Conservation (phyloP, 2,888 invertebrate genomes). For the Mimas tiliae region DNA sequence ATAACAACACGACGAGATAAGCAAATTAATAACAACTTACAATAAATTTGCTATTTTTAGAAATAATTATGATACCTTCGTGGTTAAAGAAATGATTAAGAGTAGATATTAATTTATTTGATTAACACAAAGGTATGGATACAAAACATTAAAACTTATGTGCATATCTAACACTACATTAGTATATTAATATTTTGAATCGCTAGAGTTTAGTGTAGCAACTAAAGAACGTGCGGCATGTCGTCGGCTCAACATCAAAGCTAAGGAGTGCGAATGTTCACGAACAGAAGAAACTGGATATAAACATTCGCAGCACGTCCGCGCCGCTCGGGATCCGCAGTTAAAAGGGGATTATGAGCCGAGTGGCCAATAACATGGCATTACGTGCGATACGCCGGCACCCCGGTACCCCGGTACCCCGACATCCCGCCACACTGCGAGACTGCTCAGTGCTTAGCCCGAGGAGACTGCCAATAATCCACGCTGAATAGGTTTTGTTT, state of each 20-base stretch:
- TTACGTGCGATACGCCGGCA: slow-evolving; percentile 56
- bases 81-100: too few relatives aligned
- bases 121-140: too few relatives aligned
- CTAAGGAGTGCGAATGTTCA: slow-evolving; percentile 74
- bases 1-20: too few relatives aligned
- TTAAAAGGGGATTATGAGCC: slow-evolving; percentile 82
- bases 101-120: too few relatives aligned
- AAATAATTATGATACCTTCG: too few relatives aligned
- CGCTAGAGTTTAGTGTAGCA: not conserved
- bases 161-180: not conserved
- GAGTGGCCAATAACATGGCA: slow-evolving; percentile 77
- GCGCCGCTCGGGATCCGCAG: slow-evolving; percentile 64
- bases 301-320: slow-evolving; percentile 75
- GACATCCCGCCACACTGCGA: slow-evolving; percentile 14
- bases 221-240: slow-evolving; percentile 40
- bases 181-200: not conserved
- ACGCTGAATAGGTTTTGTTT: slow-evolving; percentile 59
- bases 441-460: slow-evolving; percentile 25
- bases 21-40: not conserved
- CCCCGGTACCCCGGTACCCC: slow-evolving; percentile 34
- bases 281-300: slow-evolving; percentile 58
- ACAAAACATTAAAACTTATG: too few relatives aligned
- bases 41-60: too few relatives aligned
- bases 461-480: slow-evolving; percentile 60
- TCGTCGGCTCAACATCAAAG: slow-evolving; percentile 52